phyloP scores from a whole-genome alignment of 2,797 vertebrate genomes.

The Thaleichthys pacificus region DNA sequence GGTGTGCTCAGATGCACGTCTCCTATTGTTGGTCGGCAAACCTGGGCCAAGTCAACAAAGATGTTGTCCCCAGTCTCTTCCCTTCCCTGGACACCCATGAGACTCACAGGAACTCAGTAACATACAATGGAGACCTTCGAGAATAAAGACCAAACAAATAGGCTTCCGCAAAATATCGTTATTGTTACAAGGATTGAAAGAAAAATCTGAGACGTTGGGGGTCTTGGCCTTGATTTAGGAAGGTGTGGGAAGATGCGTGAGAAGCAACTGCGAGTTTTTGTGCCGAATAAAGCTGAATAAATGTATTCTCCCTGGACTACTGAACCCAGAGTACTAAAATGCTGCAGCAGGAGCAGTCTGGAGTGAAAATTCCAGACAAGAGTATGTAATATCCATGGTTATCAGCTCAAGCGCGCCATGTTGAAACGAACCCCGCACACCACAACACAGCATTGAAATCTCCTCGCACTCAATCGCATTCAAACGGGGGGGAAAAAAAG shows the following conservation, averaged over 20 bases:
- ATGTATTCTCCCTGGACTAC: background rate
- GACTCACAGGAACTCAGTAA: constrained; percentile 7
- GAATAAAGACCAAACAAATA: constrained; percentile 50
- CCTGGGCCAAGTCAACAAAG: constrained; percentile 47
- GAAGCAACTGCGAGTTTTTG: no score
- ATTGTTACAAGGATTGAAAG: no score
- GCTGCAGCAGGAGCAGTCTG: background rate
- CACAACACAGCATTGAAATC: constrained; percentile 50
- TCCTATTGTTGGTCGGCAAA: constrained; percentile 19
- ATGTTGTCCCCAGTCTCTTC: constrained; percentile 30
- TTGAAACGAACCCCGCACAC: constrained; percentile 68
- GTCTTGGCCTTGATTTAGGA: no score
- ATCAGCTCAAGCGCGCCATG: constrained; percentile 69
- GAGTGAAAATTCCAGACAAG: constrained; percentile 30
- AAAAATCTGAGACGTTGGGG: no score
- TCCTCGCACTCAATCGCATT: constrained; percentile 17
- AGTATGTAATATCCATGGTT: constrained; percentile 64
- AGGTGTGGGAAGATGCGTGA: no score
- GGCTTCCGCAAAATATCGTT: no score
- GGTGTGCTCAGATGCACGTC: constrained; percentile 32
- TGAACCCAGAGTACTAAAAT: background rate
- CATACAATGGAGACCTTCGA: constrained; percentile 47
- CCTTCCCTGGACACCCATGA: constrained; percentile 20
- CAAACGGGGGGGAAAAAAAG: constrained; percentile 5
- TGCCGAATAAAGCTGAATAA: no score